Evolutionary conservation across 2,888 invertebrate species (phyloP), one percentile per base, ranked within the genome.

Genomic region (Isotomurus palustris): DNA sequence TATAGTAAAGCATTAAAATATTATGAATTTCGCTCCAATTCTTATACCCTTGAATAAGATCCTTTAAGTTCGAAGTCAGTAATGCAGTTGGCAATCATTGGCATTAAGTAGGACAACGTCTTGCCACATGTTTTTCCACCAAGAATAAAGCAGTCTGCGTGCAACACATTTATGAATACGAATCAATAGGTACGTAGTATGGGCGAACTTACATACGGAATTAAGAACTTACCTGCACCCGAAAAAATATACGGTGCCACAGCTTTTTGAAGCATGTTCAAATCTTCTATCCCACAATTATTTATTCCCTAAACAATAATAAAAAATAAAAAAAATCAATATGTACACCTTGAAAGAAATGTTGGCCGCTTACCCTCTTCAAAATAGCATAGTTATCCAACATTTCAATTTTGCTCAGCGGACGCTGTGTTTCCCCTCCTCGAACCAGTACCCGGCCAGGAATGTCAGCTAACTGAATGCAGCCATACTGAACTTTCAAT

Each of bases 91-190:
- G 56, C 56, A 32, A 58, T 41, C 35, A 63, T 44, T 27, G 63
- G 63, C 12, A 53, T 24, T n/a, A 63, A 32, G 19, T 63, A 63
- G 1, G 59, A 35, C 25, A 63, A 43, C 2, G 59, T 45, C 48
- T 55, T 60, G 6, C 63, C 63, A 40, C 38, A 41, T n/a, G 22
- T 38, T 1, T 21, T n/a, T 8, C 57, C 52, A 10, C 52, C 52
- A 40, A 51, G 17, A 40, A 52, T 52, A 22, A 43, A 52, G 28
- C 28, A 27, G 29, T 43, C 52, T 52, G n/a, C 4, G 5, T n/a
- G n/a, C 19, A 32, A 40, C 17, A 19, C 40, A 10, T 32, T 32
- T 32, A 10, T 8, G 8, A 32, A 10, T 10, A 32, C 14, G 8
- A 32, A 32, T 32, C 14, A 32, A 10, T 32, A 32, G 14, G 32